phyloP scores from a whole-genome alignment of 1,140 invertebrate species.

The Drosophila persimilis region DNA sequence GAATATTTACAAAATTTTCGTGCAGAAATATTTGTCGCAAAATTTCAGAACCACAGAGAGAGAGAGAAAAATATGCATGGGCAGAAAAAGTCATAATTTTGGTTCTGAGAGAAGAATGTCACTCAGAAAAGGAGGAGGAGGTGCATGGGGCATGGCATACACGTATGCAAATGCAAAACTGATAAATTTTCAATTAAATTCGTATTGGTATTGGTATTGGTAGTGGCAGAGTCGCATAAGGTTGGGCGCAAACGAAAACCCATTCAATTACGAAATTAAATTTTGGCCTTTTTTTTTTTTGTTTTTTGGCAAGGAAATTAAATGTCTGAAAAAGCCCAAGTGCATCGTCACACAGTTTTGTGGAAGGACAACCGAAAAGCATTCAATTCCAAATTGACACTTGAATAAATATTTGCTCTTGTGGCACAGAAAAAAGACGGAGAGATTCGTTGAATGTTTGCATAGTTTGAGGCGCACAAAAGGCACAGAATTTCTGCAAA shows the following conservation, averaged over 20 bases:
- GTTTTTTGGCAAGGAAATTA: constrained; percentile 23
- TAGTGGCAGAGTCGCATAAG: constrained; percentile 10
- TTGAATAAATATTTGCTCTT: constrained; percentile 40
- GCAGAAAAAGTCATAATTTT: no score
- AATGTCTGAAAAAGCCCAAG: constrained; percentile 24
- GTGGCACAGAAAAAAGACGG: neutral
- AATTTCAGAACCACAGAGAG: no score
- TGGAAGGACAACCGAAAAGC: neutral
- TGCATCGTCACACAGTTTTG: constrained; percentile 22
- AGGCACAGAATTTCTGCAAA: constrained; percentile 1
- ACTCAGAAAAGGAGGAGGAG: constrained; percentile 3
- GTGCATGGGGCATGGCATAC: no score
- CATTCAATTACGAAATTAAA: constrained; percentile 76
- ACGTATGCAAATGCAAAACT: constrained; percentile 73
- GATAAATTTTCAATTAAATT: constrained; percentile 80
- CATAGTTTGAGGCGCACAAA: constrained; percentile 22
- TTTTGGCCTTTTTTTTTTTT: constrained; percentile 33
- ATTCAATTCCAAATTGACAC: constrained; percentile 31
- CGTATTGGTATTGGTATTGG: constrained; percentile 20
- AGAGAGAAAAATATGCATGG: no score
- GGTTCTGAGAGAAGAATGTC: constrained; percentile 19
- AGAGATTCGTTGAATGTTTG: constrained; percentile 14
- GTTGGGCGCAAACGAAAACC: constrained; percentile 7
- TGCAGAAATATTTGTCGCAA: no score
- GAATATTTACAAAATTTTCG: no score